A percentile compares a stretch with the other conserved stretches of the same genome.
Evolutionary conservation across 2,797 vertebrate species (phyloP).

Genomic region (Myripristis murdjan): DNA sequence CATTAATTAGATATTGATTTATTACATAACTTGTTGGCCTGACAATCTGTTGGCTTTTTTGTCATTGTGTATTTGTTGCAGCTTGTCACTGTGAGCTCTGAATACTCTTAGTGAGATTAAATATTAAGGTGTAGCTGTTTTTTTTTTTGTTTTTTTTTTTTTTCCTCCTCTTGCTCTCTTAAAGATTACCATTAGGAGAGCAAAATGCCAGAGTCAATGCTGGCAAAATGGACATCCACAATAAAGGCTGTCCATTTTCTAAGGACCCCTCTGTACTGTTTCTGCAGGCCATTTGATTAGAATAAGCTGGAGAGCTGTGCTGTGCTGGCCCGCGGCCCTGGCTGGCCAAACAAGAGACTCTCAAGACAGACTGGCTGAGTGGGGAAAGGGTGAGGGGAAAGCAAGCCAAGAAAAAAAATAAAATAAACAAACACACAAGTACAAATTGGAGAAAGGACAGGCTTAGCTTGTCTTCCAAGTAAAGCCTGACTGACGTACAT

Average conservation of each 20-base stretch:
- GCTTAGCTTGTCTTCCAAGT: conserved; percentile 57
- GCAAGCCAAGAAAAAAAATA: conserved; percentile 44
- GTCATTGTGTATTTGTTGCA: conserved; percentile 58
- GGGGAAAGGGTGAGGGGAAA: conserved; percentile 26
- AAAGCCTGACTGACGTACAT: conserved; percentile 66
- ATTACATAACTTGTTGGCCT: conserved; percentile 69
- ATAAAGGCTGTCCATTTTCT: conserved; percentile 59
- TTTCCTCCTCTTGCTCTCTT: conserved; percentile 48
- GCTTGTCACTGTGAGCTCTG: conserved; percentile 46
- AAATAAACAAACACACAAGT: conserved; percentile 58
- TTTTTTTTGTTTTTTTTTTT: too few relatives aligned
- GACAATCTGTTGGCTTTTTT: conserved; percentile 64
- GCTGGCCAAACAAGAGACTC: conserved; percentile 38
- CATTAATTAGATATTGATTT: conserved; percentile 83
- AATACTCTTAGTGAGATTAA: conserved; percentile 75
- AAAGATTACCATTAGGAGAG: conserved; percentile 39
- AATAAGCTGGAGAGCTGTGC: conserved; percentile 50
- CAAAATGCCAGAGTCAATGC: conserved; percentile 62
- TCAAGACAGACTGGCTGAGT: conserved; percentile 49
- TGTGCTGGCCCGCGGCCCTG: conserved; percentile 34
- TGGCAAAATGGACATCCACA: conserved; percentile 48
- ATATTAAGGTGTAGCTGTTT: conserved; percentile 69
- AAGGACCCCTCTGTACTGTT: conserved; percentile 44
- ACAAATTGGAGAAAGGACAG: conserved; percentile 61
- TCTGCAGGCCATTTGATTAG: conserved; percentile 61